Conservation (phyloP, 2,113 vertebrate species). For the Tragelaphus scriptus region DNA sequence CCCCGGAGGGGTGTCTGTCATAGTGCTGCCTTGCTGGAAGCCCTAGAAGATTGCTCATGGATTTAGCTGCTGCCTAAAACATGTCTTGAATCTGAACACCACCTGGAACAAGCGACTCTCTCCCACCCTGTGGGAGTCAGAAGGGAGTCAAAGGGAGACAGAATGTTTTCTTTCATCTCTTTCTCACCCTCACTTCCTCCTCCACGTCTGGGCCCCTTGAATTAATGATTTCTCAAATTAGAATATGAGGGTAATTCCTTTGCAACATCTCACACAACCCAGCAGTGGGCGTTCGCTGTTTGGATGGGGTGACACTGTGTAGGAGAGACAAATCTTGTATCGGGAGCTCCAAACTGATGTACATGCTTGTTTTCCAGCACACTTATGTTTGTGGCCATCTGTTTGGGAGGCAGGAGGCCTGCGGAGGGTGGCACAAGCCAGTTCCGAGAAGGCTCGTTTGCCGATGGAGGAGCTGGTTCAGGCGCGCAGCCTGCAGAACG, state of each 20-base stretch:
- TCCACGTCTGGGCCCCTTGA: not conserved
- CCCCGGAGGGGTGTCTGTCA: not conserved
- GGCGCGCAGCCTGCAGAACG: not conserved
- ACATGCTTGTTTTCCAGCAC: fast-evolving
- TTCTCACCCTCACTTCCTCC: not conserved
- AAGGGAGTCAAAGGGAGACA: not conserved
- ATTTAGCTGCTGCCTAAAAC: not conserved
- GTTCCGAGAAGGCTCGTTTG: not conserved
- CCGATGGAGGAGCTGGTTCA: not conserved
- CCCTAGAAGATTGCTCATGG: not conserved
- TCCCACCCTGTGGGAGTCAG: not conserved
- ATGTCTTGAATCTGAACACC: not conserved
- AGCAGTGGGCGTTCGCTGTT: not conserved
- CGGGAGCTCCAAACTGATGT: not conserved
- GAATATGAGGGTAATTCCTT: not conserved
- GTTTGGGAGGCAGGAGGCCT: conserved; percentile 37
- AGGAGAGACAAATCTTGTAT: not conserved
- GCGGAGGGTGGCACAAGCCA: not conserved
- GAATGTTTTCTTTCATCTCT: not conserved
- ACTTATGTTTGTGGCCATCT: conserved; percentile 15
- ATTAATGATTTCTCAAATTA: not conserved
- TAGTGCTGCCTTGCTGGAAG: not conserved
- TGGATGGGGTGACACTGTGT: not conserved
- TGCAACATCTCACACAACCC: not conserved
- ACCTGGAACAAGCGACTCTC: not conserved